Evolutionary conservation across 1,140 invertebrate species (phyloP).

Genomic region (Zaprionus vittiger): DNA sequence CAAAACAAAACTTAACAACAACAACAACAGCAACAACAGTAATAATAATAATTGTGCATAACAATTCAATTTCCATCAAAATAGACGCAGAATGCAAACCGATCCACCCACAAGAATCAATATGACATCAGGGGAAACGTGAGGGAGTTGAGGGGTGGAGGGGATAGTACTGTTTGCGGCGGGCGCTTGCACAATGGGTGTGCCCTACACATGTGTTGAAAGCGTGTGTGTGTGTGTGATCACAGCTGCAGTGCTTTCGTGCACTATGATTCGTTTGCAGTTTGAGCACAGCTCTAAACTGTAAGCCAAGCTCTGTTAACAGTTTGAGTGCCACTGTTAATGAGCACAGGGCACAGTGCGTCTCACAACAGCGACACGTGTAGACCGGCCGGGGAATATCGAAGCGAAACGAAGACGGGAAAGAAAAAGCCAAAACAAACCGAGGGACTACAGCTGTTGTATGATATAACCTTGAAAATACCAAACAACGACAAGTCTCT

Average conservation of each 20-base stretch:
- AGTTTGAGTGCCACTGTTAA: constrained; percentile 19
- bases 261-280: background rate
- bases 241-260: background rate
- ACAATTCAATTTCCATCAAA: constrained; percentile 76
- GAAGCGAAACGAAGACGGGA: constrained; percentile 2
- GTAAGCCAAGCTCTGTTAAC: constrained; percentile 14
- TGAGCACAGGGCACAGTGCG: background rate
- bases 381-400: constrained; percentile 17
- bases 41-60: constrained; percentile 56
- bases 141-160: background rate
- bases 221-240: constrained; percentile 1
- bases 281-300: constrained; percentile 22
- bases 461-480: constrained; percentile 54
- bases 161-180: background rate
- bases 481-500: constrained; percentile 13
- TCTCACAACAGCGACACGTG: constrained; percentile 28
- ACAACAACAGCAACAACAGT: constrained; percentile 30
- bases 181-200: constrained; percentile 31
- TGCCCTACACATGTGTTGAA: constrained; percentile 5
- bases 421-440: constrained; percentile 26
- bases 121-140: background rate
- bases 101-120: constrained; percentile 30
- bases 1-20: constrained; percentile 38
- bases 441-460: constrained; percentile 42
- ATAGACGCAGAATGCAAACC: constrained; percentile 44